phyloP scores from a whole-genome alignment of 1,140 invertebrate genomes.

The Diorhabda sublineata region DNA sequence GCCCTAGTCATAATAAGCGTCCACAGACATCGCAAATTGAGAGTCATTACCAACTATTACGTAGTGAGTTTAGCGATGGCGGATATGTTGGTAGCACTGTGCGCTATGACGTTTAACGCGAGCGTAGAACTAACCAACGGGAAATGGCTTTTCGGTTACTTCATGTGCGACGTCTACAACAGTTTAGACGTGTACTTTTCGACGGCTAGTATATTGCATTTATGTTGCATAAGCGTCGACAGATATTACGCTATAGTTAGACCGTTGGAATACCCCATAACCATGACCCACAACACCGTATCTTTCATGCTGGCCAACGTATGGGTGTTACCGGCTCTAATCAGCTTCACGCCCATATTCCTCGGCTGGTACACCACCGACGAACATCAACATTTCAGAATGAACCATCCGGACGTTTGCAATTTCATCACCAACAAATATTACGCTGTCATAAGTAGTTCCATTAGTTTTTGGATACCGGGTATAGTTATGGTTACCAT shows the following conservation, averaged over 20 bases:
- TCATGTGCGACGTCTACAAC: constrained; percentile 93
- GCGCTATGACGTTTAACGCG: constrained; percentile 95
- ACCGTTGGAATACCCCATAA: constrained; percentile 82
- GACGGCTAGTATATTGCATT: constrained; percentile 88
- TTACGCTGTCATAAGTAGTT: constrained; percentile 86
- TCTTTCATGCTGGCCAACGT: constrained; percentile 78
- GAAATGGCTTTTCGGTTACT: constrained; percentile 80
- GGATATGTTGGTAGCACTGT: constrained; percentile 85
- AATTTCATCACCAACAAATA: constrained; percentile 83
- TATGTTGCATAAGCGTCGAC: constrained; percentile 93
- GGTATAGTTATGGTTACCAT: constrained; percentile 92
- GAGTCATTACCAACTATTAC: constrained; percentile 92
- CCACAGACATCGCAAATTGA: constrained; percentile 64
- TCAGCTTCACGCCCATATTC: constrained; percentile 95
- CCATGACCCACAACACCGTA: constrained; percentile 80
- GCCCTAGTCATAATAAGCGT: constrained; percentile 78
- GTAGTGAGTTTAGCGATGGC: constrained; percentile 90
- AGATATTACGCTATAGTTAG: constrained; percentile 87
- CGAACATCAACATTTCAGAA: constrained; percentile 66
- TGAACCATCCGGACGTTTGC: constrained; percentile 72
- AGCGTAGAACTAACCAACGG: constrained; percentile 73
- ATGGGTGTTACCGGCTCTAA: constrained; percentile 86
- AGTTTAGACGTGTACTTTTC: constrained; percentile 94
- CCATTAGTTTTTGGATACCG: constrained; percentile 93
- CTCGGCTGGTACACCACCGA: constrained; percentile 86